Evolutionary conservation across 92 coral and sea anemone species (phyloP), one percentile per base, ranked within the genome.

Genomic region (Palythoa grandis): DNA sequence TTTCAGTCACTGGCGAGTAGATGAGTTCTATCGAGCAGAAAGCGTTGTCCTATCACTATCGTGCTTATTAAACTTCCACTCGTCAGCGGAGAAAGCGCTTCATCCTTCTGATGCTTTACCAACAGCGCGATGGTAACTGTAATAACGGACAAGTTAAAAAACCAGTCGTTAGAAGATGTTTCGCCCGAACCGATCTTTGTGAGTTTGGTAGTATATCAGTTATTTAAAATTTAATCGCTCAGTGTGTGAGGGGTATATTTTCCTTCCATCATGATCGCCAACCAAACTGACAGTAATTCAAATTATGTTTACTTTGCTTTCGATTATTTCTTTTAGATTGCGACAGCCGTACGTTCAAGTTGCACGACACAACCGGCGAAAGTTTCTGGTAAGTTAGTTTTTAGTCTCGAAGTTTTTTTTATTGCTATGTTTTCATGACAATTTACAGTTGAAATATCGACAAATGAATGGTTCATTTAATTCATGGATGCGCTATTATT

Each of bases 161-260:
- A 93, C 74, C 99, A 96, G 83, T 95, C 99, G 2, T 86, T 96
- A 60, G 98, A 96, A 86, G 99, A 96, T 84, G 95, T 96, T 38
- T 92, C 98, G 13, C 82, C 91, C 88, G 92, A 94, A 83, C 93
- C 93, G 57, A 75, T 78, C 67, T 90, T 84, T 91, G 98, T 94
- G 90, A 72, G 87, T 83, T 65, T 12, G 61, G 60, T 15, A 43
- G 19, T 79, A 50, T 50, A 50, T 50, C 60, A 86, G 88, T 85
- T 71, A 58, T 84, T 85, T 38, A 71, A 38, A 90, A 76, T 77
- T 83, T 78, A 8, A n/a, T 80, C 61, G 50, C 61, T 35, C 22
- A 68, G 72, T 38, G 69, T 29, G 53, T 40, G 17, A 82, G 76
- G 63, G 85, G 43, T 82, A 37, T 76, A 63, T 86, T 73, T 76